A percentile compares a stretch with the other conserved stretches of the same genome.
Conservation (phyloP, 2,113 vertebrate genomes). For the Bos javanicus region DNA sequence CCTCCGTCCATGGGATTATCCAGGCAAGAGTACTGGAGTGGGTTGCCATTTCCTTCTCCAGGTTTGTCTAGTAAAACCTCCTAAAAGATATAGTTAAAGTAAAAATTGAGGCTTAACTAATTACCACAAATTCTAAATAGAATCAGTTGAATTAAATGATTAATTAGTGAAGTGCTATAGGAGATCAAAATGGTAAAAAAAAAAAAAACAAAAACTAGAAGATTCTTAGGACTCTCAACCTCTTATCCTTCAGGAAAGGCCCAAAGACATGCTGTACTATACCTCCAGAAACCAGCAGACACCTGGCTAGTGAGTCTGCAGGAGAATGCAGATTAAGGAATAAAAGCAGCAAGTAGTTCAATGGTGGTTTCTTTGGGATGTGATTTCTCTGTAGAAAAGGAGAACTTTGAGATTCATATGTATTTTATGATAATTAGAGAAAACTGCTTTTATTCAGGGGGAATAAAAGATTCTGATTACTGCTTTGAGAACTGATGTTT, state of each 20-base stretch:
- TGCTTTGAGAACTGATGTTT: constrained; percentile 52
- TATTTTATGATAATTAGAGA: constrained; percentile 57
- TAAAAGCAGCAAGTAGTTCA: constrained; percentile 7
- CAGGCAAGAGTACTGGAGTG: not conserved
- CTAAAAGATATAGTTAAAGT: not conserved
- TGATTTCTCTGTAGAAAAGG: constrained; percentile 42
- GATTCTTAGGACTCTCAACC: not conserved
- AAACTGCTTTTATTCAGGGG: constrained; percentile 51
- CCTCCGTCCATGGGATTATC: not conserved
- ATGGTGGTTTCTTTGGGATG: constrained; percentile 12
- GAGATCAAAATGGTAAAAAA: not conserved
- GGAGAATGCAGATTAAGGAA: not conserved
- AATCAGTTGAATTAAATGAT: not conserved
- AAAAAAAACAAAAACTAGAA: not conserved
- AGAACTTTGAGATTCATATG: constrained; percentile 30
- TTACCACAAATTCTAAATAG: constrained; percentile 34
- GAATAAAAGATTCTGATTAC: constrained; percentile 72
- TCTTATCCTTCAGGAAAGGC: not conserved
- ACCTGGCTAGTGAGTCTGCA: not conserved
- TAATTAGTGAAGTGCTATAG: not conserved
- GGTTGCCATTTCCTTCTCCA: not conserved
- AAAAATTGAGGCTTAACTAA: not conserved
- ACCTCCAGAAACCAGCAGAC: not conserved
- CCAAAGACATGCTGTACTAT: not conserved
- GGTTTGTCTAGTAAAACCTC: not conserved